phyloP scores from a whole-genome alignment of 2,888 invertebrate genomes.

The Geophilus truncorum region DNA sequence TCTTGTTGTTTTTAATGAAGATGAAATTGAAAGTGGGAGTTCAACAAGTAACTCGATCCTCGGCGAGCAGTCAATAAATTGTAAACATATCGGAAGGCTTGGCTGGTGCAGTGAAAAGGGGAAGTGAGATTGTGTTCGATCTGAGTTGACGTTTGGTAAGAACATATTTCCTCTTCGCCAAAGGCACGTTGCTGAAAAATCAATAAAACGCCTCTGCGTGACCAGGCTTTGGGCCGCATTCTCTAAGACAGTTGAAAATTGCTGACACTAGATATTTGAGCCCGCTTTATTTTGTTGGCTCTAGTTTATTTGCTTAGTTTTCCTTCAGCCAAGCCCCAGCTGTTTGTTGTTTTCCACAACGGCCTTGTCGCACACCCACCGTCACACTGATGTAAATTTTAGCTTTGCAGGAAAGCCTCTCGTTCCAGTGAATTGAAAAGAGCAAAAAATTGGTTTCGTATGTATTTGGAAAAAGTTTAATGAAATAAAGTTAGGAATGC shows the following conservation, averaged over 20 bases:
- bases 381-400: too few relatives aligned
- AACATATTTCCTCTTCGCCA: neutral
- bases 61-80: neutral
- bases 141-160: constrained; percentile 15
- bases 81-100: constrained; percentile 11
- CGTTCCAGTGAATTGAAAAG: too few relatives aligned
- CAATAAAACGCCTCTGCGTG: constrained; percentile 10
- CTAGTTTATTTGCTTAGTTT: neutral
- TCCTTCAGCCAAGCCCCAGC: neutral
- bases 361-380: too few relatives aligned
- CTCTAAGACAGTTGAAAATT: neutral
- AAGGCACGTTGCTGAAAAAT: constrained; percentile 9
- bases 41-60: constrained; percentile 12
- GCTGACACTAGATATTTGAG: constrained; percentile 11
- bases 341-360: neutral
- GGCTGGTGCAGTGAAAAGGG: constrained; percentile 3
- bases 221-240: constrained; percentile 9
- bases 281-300: constrained; percentile 1
- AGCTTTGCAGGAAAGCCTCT: too few relatives aligned
- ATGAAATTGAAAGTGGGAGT: neutral
- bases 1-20: neutral
- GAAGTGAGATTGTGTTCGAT: constrained; percentile 16
- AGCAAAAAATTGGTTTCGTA: too few relatives aligned
- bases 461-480: too few relatives aligned
- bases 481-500: too few relatives aligned